These are phyloP conservation scores for Yponomeuta malinellus DNA, from an alignment of 2,888 invertebrate genomes.

Conservation along the genomic window DNA sequence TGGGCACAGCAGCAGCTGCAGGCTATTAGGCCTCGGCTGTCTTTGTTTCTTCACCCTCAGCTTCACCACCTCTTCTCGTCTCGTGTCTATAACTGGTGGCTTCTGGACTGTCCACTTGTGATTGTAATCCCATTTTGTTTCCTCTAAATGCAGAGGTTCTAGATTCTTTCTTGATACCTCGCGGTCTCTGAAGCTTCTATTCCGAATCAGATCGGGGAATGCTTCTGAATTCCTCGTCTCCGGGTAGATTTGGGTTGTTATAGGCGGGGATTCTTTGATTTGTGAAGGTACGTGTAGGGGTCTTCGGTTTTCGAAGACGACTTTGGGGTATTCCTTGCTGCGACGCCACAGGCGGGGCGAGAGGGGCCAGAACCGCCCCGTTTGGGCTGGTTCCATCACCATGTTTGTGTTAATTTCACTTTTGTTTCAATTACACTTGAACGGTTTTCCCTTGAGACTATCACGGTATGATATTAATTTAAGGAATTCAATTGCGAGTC, in stretches of 20 bases:
- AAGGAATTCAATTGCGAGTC: background rate
- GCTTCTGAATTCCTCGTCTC: conserved; percentile 30
- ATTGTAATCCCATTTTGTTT: background rate
- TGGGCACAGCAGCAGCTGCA: conserved; percentile 63
- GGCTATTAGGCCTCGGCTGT: conserved; percentile 63
- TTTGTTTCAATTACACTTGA: conserved; percentile 19
- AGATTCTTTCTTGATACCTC: conserved; percentile 35
- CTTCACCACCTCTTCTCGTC: conserved; percentile 53
- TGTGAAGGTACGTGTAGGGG: conserved; percentile 58
- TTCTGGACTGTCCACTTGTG: conserved; percentile 21
- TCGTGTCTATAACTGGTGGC: conserved; percentile 49
- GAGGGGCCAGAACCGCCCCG: conserved; percentile 64
- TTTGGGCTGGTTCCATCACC: conserved; percentile 66
- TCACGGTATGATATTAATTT: background rate
- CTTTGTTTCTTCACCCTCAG: conserved; percentile 58
- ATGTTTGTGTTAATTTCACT: conserved; percentile 36
- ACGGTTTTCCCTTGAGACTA: conserved; percentile 1
- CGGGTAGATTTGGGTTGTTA: background rate
- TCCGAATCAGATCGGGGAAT: conserved; percentile 53
- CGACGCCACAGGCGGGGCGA: conserved; percentile 66
- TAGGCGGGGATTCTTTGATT: conserved; percentile 33
- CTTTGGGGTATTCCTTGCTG: conserved; percentile 66
- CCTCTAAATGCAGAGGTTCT: conserved; percentile 53
- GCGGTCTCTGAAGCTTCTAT: conserved; percentile 41
- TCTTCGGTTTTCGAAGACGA: conserved; percentile 64